Base-by-base conservation (phyloP, 2,888 invertebrate genomes). In the Troglohyphantes excavatus region DNA sequence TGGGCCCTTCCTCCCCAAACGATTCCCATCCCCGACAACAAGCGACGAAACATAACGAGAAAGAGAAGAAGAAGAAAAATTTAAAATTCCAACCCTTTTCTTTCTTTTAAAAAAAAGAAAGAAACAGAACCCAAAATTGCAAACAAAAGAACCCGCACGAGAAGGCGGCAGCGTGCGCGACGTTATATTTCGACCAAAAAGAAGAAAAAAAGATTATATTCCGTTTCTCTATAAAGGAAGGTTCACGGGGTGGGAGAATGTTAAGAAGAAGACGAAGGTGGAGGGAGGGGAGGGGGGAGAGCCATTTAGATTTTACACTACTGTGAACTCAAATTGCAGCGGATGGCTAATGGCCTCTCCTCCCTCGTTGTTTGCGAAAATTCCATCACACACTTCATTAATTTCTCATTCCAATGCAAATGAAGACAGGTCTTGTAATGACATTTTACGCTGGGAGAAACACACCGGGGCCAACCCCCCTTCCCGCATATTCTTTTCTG, bases 321-420 rank as follows among this genome's bases (percentile, higher is more conserved):
- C 86, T 90, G 75, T 91, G 91, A 90, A 81, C 85, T 90, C 91
- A 90, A 91, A 90, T 91, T 91, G 90, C 91, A 90, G 53, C 90
- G 82, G 86, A 83, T 78, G 78, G 85, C 87, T 91, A 90, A 91
- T 90, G 91, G 91, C 85, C 75, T 91, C 46, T 43, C 68, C 65
- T 68, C 90, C 88, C 83, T 91, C 53, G 91, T 91, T 91, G 92
- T 91, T 91, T 91, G 91, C 86, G 88, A 91, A 86, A 90, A 91
- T 91, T 91, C 92, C 91, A 91, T 91, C 91, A 91, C 90, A 91
- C 91, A 92, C 90, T 91, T 92, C 92, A 92, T 92, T 92, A 91
- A 92, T 91, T 91, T 91, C 91, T 91, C 91, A 91, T 92, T 91
- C 91, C 91, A 83, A 91, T 91, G 91, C 92, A 91, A 92, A 91